Percentiles rank a stretch among this genome's conserved stretches.
Evolutionary conservation across 1,140 invertebrate species (phyloP).

Genomic region (Xylocopa sonorina): DNA sequence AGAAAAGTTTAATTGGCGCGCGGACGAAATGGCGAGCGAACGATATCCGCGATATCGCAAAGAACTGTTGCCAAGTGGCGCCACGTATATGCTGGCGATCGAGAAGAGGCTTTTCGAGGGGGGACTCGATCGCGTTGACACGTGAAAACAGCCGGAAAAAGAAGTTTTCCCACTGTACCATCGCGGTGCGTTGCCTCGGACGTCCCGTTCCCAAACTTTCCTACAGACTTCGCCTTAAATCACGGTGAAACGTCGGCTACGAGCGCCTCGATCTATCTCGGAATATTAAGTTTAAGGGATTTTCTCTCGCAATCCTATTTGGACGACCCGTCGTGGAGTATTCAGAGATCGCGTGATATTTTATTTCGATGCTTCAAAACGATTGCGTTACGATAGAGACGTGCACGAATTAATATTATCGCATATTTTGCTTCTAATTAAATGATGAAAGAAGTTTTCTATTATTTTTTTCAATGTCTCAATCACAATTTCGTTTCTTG

Average conservation of each 20-base stretch:
- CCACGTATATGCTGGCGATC: background rate
- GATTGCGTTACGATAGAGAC: too few species aligned
- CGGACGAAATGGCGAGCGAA: background rate
- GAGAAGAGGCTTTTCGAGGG: background rate
- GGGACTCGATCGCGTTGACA: background rate
- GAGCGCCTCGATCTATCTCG: background rate
- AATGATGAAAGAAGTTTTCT: too few species aligned
- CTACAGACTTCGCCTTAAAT: background rate
- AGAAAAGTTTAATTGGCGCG: slow-evolving; percentile 37
- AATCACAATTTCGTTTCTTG: too few species aligned
- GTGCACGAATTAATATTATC: too few species aligned
- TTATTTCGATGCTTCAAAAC: too few species aligned
- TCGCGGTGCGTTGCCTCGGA: background rate
- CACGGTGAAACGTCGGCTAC: background rate
- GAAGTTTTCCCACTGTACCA: background rate
- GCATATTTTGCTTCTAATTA: too few species aligned
- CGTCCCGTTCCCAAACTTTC: background rate
- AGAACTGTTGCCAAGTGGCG: slow-evolving; percentile 1
- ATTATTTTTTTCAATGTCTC: too few species aligned
- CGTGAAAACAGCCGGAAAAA: background rate
- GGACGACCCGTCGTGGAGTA: background rate
- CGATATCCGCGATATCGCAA: background rate
- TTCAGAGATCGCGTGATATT: background rate
- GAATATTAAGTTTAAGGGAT: background rate
- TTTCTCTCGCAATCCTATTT: background rate